Conservation (phyloP, 2,113 vertebrate genomes). For the Melanerpes formicivorus region DNA sequence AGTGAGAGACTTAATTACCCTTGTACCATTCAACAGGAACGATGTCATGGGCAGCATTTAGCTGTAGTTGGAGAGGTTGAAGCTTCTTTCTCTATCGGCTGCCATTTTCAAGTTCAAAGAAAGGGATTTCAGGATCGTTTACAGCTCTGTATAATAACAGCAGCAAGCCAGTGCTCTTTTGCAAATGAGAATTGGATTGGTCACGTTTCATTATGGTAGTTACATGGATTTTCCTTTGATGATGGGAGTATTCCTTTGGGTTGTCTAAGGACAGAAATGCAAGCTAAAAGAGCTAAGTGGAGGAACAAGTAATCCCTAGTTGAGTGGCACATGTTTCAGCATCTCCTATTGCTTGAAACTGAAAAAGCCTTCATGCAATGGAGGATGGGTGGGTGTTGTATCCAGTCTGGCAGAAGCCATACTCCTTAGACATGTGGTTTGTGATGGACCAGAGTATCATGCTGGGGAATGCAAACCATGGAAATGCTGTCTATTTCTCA, state of each 20-base stretch:
- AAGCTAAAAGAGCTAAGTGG: not conserved
- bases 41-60: constrained; percentile 1
- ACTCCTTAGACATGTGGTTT: fast-evolving
- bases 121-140: not conserved
- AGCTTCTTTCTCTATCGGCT: not conserved
- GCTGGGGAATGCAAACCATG: not conserved
- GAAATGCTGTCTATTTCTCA: not conserved
- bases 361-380: fast-evolving
- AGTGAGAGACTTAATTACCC: constrained; percentile 68
- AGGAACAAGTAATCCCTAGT: not conserved
- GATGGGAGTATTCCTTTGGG: constrained; percentile 9
- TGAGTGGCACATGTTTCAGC: not conserved
- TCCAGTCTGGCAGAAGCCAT: not conserved
- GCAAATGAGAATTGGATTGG: constrained; percentile 23
- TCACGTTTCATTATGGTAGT: not conserved
- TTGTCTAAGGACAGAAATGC: not conserved
- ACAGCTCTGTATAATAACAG: not conserved
- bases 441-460: not conserved
- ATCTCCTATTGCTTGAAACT: not conserved
- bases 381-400: not conserved
- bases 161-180: not conserved
- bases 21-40: constrained; percentile 40
- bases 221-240: constrained; percentile 27
- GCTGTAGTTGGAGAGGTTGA: not conserved
- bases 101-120: constrained; percentile 22